Evolutionary conservation across 2,888 invertebrate species (phyloP), one percentile per base, ranked within the genome.

Genomic region (Tricholauxania praeusta): DNA sequence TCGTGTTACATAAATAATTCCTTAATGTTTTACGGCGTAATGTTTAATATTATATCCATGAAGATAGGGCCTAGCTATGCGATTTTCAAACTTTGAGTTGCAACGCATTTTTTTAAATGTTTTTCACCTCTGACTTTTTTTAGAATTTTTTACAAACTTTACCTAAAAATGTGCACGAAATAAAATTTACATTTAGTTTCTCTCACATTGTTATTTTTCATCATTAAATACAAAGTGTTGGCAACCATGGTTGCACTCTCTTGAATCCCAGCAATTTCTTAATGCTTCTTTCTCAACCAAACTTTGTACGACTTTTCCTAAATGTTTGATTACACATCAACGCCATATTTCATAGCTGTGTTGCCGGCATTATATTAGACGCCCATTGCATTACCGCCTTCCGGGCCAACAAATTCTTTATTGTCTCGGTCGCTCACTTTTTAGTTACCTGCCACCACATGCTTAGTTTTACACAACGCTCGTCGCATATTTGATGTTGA

Each of bases 211-310:
- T 2, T 7, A 39, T 39, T 10, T 39, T 39, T 39, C 8, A 39
- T 7, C 7, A 8, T 39, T 39, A 10, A 39, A 1, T 39, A 1
- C 39, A 10, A 10, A 47, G 7, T 59, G 17, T 15, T 59, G 28
- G 57, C 74, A 52, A 72, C 68, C 69, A 55, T 70, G 3, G 71
- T 70, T 8, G 7, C 74, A 15, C 66, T 72, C 12, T 74, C 75
- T 51, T 28, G 28, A 28, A 75, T 71, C 64, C 47, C 8, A 39
- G 10, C 39, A 39, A 39, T 39, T 39, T 39, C 39, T 39, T 39
- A 39, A 39, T 4, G 39, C 5, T 39, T 39, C 39, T 10, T 39
- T 39, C 39, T 39, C 39, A 39, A 39, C 39, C 10, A 39, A 39
- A 39, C 39, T 7, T 39, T 28, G 22, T 28, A 28, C 22, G 22